Percentiles rank a stretch among this genome's conserved stretches.
Evolutionary conservation across 2,113 vertebrate genomes (phyloP).

Genomic region (Pelmatolapia mariae): DNA sequence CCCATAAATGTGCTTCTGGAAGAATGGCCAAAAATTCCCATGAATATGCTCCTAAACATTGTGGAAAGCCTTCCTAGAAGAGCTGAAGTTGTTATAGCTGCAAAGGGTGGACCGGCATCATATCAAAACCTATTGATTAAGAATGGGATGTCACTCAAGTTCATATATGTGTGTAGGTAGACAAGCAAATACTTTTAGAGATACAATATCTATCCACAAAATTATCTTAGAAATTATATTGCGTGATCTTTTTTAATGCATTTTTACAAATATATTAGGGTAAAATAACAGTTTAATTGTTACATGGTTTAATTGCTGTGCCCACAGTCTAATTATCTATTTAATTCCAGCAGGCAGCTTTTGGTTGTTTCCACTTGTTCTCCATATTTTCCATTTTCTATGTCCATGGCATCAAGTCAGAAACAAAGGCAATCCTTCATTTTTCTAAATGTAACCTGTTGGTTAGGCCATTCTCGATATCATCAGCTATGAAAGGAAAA

Average conservation of each 20-base stretch:
- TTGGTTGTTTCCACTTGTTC: not conserved
- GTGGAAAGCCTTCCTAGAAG: not conserved
- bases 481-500: not conserved
- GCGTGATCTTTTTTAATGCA: not conserved
- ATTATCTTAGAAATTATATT: not conserved
- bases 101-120: accelerated
- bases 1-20: not conserved
- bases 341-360: not conserved
- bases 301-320: not conserved
- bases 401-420: not conserved
- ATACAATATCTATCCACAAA: accelerated
- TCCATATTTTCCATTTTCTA: not conserved
- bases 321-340: not conserved
- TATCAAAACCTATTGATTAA: not conserved
- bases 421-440: not conserved
- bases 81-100: not conserved
- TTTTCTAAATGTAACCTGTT: not conserved
- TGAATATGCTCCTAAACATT: not conserved
- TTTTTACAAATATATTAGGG: accelerated
- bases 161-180: not conserved
- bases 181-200: accelerated
- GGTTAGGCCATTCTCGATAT: not conserved
- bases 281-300: not conserved
- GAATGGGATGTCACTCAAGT: not conserved
- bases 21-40: not conserved